Evolutionary conservation across 2,888 invertebrate genomes (phyloP), one percentile per base, ranked within the genome.

Genomic region (Lumbricus terrestris): DNA sequence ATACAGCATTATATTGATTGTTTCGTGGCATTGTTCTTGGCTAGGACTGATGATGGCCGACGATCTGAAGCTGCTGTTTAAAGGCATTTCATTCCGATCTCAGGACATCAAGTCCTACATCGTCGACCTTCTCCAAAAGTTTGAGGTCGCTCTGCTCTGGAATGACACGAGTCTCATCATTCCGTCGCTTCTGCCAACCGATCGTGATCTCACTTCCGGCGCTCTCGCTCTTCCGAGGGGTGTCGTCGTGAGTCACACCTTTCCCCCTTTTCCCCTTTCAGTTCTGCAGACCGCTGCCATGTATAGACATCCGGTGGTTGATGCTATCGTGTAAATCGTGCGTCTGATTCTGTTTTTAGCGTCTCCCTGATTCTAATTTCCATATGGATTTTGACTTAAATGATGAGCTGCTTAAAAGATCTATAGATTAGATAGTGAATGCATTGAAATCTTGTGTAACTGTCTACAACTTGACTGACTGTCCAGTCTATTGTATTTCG

Each of bases 111-210:
- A 96, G 93, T 97, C 97, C 89, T 98, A 98, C 93, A 97, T 98
- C 90, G 97, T 98, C 8, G 97, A 97, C 93, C 95, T 99, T 88
- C 95, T 99, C 90, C 98, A 98, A 95, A 99, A 99, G 96, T 99
- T 99, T 95, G 99, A 99, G 95, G 97, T 99, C 90, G 99, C 99
- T 0, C 95, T 99, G 90, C 97, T 98, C 38, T 99, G 98, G 98
- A 98, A 99, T 94, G 97, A 97, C 34, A 95, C 98, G 35, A 97
- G 98, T 33, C 95, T 98, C 3, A 95, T 99, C 91, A 97, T 99
- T 91, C 99, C 99, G 20, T 98, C 98, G 0, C 96, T 99, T 42
- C 96, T 99, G 29, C 99, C 99, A 0, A 96, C 96, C 0, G 97
- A 97, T 88, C 88, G 92, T 40, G 91, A 92, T 37, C 83, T 91